phyloP scores from a whole-genome alignment of 2,888 invertebrate species.

The Drosophila hamatofila region DNA sequence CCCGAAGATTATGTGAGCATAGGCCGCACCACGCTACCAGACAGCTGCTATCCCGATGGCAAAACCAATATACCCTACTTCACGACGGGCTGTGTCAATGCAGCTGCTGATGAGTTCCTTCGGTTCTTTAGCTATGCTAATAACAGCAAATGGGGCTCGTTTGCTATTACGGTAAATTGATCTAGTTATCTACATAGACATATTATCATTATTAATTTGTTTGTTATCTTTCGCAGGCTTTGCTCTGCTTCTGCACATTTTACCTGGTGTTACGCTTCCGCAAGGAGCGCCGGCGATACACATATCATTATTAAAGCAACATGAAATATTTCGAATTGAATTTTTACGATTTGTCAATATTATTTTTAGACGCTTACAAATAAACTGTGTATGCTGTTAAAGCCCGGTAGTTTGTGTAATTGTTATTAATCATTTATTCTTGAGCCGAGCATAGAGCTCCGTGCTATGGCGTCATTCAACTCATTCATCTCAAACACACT shows the following conservation, averaged over 20 bases:
- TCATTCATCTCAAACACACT: slow-evolving; percentile 7
- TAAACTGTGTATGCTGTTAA: slow-evolving; percentile 7
- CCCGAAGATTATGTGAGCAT: slow-evolving; percentile 74
- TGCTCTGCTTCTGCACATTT: slow-evolving; percentile 70
- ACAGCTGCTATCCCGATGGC: slow-evolving; percentile 65
- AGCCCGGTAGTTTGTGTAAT: slow-evolving; percentile 5
- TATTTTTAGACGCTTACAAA: slow-evolving; percentile 12
- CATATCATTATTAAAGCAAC: slow-evolving; percentile 53
- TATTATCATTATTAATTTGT: neutral
- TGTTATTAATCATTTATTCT: slow-evolving; percentile 8
- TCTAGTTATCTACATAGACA: neutral
- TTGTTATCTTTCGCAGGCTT: slow-evolving; percentile 49
- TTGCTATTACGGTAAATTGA: slow-evolving; percentile 62
- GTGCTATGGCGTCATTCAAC: neutral
- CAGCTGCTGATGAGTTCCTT: slow-evolving; percentile 54
- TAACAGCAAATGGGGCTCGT: slow-evolving; percentile 67
- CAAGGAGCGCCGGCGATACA: slow-evolving; percentile 62
- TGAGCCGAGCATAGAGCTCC: neutral
- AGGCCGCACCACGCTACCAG: slow-evolving; percentile 55
- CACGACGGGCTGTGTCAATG: slow-evolving; percentile 65
- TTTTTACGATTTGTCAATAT: slow-evolving; percentile 6
- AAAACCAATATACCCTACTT: slow-evolving; percentile 33
- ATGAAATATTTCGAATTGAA: neutral
- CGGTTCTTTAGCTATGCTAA: slow-evolving; percentile 54
- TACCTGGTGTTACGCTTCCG: slow-evolving; percentile 74